A percentile compares a stretch with the other conserved stretches of the same genome.
Evolutionary conservation across 2,797 vertebrate genomes (phyloP).

Genomic region (Momotus momota): DNA sequence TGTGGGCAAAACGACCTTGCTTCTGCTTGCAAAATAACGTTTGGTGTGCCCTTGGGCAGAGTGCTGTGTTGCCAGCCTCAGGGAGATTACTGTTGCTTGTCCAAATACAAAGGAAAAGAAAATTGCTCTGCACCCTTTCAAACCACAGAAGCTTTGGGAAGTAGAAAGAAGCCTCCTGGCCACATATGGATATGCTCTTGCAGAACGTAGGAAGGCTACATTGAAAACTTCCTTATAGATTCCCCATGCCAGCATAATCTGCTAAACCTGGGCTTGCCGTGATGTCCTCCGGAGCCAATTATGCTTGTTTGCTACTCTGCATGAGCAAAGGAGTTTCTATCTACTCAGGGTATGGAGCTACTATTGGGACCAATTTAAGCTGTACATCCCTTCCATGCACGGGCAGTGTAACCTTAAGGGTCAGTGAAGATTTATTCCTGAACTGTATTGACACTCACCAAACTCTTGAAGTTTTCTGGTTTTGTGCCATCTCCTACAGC

Average conservation of each 20-base stretch:
- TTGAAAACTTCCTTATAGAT: not conserved
- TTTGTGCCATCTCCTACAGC: not conserved
- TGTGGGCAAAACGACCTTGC: not conserved
- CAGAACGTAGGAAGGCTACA: not conserved
- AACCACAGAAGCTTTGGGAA: not conserved
- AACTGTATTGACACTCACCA: not conserved
- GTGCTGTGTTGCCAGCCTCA: rapidly evolving
- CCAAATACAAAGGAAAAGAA: not conserved
- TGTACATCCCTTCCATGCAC: not conserved
- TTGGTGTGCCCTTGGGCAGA: not conserved
- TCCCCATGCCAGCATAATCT: not conserved
- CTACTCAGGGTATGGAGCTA: not conserved
- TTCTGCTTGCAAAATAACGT: not conserved
- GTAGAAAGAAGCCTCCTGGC: not conserved
- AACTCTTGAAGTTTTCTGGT: not conserved
- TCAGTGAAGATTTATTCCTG: not conserved
- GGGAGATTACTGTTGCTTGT: not conserved
- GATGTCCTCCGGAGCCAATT: not conserved
- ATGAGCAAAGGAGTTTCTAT: not conserved
- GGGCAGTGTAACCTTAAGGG: not conserved
- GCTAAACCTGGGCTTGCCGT: not conserved
- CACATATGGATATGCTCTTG: not conserved
- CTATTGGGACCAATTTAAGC: not conserved
- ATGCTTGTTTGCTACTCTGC: not conserved
- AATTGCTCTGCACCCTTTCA: not conserved